These are phyloP conservation scores for Zophobas atratus DNA, from an alignment of 1,140 invertebrate species.

Conservation along the genomic window DNA sequence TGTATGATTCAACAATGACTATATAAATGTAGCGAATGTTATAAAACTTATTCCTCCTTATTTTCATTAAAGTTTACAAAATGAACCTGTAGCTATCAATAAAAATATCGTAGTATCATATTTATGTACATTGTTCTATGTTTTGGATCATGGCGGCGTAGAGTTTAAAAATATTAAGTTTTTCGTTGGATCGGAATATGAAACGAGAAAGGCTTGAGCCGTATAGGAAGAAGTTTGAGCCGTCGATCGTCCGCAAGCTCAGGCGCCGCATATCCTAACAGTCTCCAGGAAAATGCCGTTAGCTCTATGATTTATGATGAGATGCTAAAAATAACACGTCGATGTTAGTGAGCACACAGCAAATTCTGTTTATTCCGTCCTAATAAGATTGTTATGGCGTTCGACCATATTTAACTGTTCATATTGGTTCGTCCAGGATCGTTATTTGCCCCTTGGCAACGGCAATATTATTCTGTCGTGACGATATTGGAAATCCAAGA, in stretches of 20 bases:
- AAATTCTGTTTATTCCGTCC: slow-evolving; percentile 6
- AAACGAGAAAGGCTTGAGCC: slow-evolving; percentile 12
- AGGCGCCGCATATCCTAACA: slow-evolving; percentile 43
- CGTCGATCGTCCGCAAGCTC: slow-evolving; percentile 34
- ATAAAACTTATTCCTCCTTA: too few relatives aligned
- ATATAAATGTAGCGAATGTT: too few relatives aligned
- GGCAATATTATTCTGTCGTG: too few relatives aligned
- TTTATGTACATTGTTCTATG: too few relatives aligned
- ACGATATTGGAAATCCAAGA: neutral
- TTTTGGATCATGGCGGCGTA: too few relatives aligned
- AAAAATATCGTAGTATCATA: too few relatives aligned
- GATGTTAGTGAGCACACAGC: neutral
- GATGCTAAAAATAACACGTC: slow-evolving; percentile 23
- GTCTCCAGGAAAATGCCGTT: slow-evolving; percentile 43
- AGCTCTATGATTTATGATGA: slow-evolving; percentile 41
- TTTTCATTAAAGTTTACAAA: too few relatives aligned
- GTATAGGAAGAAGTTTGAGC: neutral
- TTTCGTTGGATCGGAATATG: neutral
- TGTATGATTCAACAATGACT: too few relatives aligned
- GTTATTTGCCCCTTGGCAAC: neutral
- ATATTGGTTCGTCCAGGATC: neutral
- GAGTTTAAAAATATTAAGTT: too few relatives aligned
- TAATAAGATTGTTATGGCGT: slow-evolving; percentile 9
- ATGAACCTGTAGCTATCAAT: too few relatives aligned
- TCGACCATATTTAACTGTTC: neutral